Base-by-base conservation (phyloP, 2,888 invertebrate genomes). In the Nymphalis c-album region DNA sequence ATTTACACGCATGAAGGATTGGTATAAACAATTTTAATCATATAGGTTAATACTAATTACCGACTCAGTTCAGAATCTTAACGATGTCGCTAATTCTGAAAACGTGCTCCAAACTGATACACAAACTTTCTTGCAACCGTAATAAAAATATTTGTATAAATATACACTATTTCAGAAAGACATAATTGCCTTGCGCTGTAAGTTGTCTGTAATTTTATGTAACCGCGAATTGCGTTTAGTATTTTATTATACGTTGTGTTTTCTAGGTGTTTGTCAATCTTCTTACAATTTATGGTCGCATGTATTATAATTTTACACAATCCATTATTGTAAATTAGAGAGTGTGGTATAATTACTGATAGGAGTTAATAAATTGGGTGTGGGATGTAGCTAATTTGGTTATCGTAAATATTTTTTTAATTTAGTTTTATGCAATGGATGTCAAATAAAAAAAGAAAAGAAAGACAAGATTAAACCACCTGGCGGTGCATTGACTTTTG, bases 31-130 rank as follows among this genome's bases (percentile, higher is more conserved):
- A 48, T 57, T 61, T 35, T 60, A 60, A 47, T 60, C 55, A 65
- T 60, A 26, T 65, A 60, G 65, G 60, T 60, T 60, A 65, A 55
- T 16, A 47, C 57, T 40, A 22, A 53, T 40, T 40, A 47, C 47
- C 22, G n/a, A 35, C 40, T 47, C 6, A n/a, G 17, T 40, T 35
- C 20, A 40, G 10, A n/a, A 40, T 40, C 13, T 13, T 40, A 58
- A 66, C 53, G 20, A n/a, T 57, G 66, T 66, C 50, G 57, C 40
- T 61, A 58, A 60, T 18, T 61, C 47, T 53, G n/a, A 57, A 45
- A 61, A 66, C 66, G 66, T 66, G 66, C 61, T 55, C 26, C 16
- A 47, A 13, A 26, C 35, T 40, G 10, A 26, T 20, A 53, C 47
- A 60, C 13, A 60, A 66, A 66, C 65, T 66, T 66, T 60, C 60